Percentiles rank a stretch among this genome's conserved stretches.
phyloP scores from a whole-genome alignment of 2,113 vertebrate species.

The Loxodonta africana region DNA sequence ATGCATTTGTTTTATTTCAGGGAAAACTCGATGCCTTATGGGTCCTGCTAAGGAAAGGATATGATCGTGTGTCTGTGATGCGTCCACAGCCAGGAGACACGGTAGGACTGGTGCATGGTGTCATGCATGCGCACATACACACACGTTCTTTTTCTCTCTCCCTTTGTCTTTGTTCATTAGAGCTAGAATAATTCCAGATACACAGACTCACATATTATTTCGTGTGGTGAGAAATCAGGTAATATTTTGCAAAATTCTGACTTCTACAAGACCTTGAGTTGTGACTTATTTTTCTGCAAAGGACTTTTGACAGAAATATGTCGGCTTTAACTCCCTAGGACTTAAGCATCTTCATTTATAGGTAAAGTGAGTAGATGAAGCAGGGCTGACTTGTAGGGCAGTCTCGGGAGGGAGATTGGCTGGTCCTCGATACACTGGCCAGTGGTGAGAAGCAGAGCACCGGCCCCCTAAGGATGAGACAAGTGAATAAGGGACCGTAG shows the following conservation, averaged over 20 bases:
- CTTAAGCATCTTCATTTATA: not conserved
- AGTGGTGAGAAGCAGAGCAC: not conserved
- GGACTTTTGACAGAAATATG: slow-evolving; percentile 15
- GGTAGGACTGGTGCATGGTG: slow-evolving; percentile 87
- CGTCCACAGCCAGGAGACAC: slow-evolving; percentile 98
- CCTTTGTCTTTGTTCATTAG: not conserved
- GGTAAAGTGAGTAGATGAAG: not conserved
- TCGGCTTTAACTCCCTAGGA: not conserved
- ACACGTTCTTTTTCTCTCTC: not conserved
- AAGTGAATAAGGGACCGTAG: not conserved
- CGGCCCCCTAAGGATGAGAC: not conserved
- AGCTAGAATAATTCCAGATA: not conserved
- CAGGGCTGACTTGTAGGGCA: not conserved
- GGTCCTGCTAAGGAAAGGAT: slow-evolving; percentile 96
- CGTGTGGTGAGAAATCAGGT: not conserved
- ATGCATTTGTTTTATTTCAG: slow-evolving; percentile 86
- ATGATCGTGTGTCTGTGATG: slow-evolving; percentile 98
- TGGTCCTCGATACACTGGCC: not conserved
- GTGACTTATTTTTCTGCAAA: slow-evolving; percentile 50
- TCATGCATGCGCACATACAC: not conserved
- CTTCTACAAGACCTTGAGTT: not conserved
- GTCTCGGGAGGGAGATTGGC: not conserved
- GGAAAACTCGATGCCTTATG: slow-evolving; percentile 97
- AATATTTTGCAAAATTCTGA: not conserved
- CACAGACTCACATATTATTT: not conserved